Percentiles rank a stretch among this genome's conserved stretches.
Evolutionary conservation across 64 coral and sea anemone genomes (phyloP).

Genomic region (Montipora foliosa): DNA sequence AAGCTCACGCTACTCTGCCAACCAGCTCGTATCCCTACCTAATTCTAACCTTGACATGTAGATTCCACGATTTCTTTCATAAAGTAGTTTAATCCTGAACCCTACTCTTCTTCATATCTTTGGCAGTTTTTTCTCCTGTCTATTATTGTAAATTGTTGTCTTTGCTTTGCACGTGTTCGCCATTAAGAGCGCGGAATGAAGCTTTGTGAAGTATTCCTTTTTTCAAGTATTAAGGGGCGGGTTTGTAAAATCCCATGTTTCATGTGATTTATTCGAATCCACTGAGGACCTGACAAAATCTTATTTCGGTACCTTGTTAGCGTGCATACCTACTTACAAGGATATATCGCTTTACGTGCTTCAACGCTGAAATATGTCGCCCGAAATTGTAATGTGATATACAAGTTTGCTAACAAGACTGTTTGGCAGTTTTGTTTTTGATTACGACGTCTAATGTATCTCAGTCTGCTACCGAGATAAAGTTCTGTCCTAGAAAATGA

Average conservation of each 20-base stretch:
- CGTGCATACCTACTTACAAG: not conserved
- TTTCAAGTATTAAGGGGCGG: not conserved
- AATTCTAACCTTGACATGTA: too few relatives aligned
- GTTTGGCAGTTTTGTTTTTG: constrained; percentile 18
- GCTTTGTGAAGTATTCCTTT: not conserved
- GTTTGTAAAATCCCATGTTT: not conserved
- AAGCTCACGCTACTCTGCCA: too few relatives aligned
- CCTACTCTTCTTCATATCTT: too few relatives aligned
- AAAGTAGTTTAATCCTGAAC: too few relatives aligned
- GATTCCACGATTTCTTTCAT: too few relatives aligned
- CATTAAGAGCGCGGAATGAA: not conserved
- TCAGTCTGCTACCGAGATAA: constrained; percentile 22
- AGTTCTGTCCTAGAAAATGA: not conserved
- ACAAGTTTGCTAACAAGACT: constrained; percentile 10
- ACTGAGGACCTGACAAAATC: constrained; percentile 14
- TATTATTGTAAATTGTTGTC: not conserved
- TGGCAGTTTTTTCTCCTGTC: not conserved
- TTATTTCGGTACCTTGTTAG: constrained; percentile 28
- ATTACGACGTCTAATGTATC: not conserved
- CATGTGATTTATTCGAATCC: not conserved
- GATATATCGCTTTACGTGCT: not conserved
- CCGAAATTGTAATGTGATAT: constrained; percentile 29
- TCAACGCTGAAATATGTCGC: constrained; percentile 33
- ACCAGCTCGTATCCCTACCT: too few relatives aligned
- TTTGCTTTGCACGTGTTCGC: not conserved